Percentiles rank a stretch among this genome's conserved stretches.
Evolutionary conservation across 2,113 vertebrate species (phyloP).

Genomic region (Dipodomys spectabilis): DNA sequence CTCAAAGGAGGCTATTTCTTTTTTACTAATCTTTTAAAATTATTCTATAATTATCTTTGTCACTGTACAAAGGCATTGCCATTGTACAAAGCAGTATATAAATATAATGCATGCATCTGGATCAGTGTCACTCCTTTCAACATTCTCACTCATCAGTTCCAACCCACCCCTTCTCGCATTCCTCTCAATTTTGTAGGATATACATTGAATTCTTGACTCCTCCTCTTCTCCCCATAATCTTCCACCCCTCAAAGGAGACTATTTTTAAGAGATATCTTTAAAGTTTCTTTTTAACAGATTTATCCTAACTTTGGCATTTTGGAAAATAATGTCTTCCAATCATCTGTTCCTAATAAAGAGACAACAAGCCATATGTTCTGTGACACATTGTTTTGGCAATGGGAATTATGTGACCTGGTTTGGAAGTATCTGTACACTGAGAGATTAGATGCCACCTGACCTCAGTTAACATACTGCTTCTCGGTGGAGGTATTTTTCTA

Average conservation of each 20-base stretch:
- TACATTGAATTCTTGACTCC: no score
- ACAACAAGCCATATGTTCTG: slow-evolving; percentile 77
- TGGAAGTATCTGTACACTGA: slow-evolving; percentile 63
- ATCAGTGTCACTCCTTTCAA: no score
- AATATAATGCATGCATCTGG: no score
- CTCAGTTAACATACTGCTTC: slow-evolving; percentile 74
- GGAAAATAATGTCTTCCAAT: slow-evolving; percentile 61
- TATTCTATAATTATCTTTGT: no score
- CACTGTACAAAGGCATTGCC: no score
- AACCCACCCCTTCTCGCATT: no score
- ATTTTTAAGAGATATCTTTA: slow-evolving; percentile 67
- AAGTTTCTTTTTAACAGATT: slow-evolving; percentile 31
- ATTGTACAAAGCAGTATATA: no score
- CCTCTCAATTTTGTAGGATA: no score
- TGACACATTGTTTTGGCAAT: slow-evolving; percentile 77
- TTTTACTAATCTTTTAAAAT: no score
- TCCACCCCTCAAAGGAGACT: background rate
- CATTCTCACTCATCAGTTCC: no score
- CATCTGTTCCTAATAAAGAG: slow-evolving; percentile 68
- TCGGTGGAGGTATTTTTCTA: slow-evolving; percentile 66
- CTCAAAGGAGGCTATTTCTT: background rate
- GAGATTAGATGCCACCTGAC: slow-evolving; percentile 76
- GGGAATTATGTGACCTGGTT: slow-evolving; percentile 59
- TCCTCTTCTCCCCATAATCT: no score
- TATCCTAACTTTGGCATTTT: slow-evolving; percentile 68